Evolutionary conservation across 2,888 invertebrate genomes (phyloP), one percentile per base, ranked within the genome.

Genomic region (Lobophora halterata): DNA sequence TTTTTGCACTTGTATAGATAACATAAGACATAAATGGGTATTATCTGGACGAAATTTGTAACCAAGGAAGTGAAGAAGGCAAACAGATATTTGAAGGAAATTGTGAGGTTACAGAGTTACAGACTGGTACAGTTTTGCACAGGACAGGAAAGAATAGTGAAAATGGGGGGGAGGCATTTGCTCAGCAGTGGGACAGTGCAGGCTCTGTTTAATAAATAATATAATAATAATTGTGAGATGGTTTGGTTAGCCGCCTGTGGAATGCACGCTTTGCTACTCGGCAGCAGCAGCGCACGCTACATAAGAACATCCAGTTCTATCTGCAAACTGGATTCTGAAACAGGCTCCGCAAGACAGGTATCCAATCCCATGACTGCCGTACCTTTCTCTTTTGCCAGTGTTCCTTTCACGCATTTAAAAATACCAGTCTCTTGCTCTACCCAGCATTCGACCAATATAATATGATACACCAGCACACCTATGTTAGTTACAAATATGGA

Each of bases 351-450:
- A 37, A 34, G 39, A 36, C 46, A 43, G 49, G 50, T 57, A 56
- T 55, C 54, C 55, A 45, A 52, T 36, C 47, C 46, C 32, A 28
- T 31, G 52, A 44, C 55, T 43, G 46, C 52, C 47, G 62, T 61
- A 68, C 78, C 78, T 78, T 77, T 78, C 78, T 78, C 78, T 77
- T 76, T 74, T 73, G 68, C 68, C 54, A 59, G 57, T 54, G 57
- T 73, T 72, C 75, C 75, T 77, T 78, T 77, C 73, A 74, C 71
- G 61, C 52, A 61, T 50, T 61, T 58, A 61, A 64, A 65, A 68
- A 67, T 58, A 64, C 64, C 48, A 48, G 56, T 59, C 50, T 54
- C n/a, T n/a, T n/a, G n/a, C n/a, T n/a, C 55, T 62, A 57, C 47
- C 54, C 57, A 55, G 40, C 35, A 10, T 32, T 3, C 37, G 38